phyloP scores from a whole-genome alignment of 2,113 vertebrate genomes.

The Pachycephala philippinensis region DNA sequence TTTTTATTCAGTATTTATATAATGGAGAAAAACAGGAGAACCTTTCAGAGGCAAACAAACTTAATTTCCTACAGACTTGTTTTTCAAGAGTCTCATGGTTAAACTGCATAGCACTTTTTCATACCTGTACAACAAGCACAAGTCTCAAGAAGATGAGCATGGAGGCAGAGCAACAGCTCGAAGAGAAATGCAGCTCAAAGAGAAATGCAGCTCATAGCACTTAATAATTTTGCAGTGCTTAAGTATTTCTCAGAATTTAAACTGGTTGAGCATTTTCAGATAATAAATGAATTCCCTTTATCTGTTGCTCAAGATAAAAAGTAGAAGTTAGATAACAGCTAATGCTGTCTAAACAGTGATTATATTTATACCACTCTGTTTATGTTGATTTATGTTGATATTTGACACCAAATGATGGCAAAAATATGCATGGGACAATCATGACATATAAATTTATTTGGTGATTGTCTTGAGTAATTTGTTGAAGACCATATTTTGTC shows the following conservation, averaged over 20 bases:
- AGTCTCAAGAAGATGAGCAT: background rate
- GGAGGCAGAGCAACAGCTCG: background rate
- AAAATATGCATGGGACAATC: background rate
- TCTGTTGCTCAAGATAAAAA: background rate
- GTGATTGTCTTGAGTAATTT: background rate
- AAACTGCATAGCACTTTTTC: background rate
- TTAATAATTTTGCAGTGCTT: background rate
- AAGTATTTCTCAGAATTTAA: background rate
- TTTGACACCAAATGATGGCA: background rate
- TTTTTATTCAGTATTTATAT: background rate
- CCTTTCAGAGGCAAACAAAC: background rate
- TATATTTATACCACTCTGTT: background rate
- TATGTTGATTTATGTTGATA: background rate
- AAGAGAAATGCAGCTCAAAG: background rate
- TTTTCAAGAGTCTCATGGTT: background rate
- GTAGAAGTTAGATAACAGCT: background rate
- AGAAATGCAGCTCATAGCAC: background rate
- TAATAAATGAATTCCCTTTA: background rate
- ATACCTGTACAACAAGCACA: background rate
- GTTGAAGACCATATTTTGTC: background rate
- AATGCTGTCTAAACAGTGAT: background rate
- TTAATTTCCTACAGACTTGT: background rate
- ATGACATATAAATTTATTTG: background rate
- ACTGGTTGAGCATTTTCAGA: background rate
- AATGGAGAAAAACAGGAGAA: background rate